Conservation (phyloP, 2,888 invertebrate species). For the Calameuta idolon region DNA sequence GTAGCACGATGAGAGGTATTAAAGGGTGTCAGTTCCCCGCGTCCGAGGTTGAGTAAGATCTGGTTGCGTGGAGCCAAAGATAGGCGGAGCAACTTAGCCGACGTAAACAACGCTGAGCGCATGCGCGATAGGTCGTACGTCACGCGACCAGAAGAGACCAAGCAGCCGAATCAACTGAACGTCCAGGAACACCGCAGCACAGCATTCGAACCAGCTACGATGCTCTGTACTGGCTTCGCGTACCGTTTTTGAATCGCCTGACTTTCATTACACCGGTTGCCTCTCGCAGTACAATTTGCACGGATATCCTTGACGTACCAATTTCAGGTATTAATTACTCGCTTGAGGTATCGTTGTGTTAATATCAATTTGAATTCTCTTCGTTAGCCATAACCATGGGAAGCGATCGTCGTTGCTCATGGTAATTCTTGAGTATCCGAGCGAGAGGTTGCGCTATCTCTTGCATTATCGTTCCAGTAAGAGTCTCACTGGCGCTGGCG, state of each 20-base stretch:
- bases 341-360: neutral
- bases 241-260: neutral
- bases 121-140: neutral
- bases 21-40: neutral
- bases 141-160: neutral
- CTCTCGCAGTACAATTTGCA: neutral
- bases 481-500: neutral
- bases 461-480: neutral
- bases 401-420: neutral
- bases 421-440: neutral
- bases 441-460: neutral
- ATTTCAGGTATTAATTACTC: neutral
- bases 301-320: neutral
- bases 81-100: neutral
- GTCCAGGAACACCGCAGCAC: neutral
- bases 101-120: neutral
- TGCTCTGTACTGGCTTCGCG: neutral
- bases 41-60: neutral
- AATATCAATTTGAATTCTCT: neutral
- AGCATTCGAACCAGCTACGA: neutral
- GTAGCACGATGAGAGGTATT: neutral
- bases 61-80: conserved; percentile 13
- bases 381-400: neutral
- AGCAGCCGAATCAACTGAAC: neutral
- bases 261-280: neutral